Base-by-base conservation (phyloP, 2,113 vertebrate species). In the Dendrocopos noguchii region DNA sequence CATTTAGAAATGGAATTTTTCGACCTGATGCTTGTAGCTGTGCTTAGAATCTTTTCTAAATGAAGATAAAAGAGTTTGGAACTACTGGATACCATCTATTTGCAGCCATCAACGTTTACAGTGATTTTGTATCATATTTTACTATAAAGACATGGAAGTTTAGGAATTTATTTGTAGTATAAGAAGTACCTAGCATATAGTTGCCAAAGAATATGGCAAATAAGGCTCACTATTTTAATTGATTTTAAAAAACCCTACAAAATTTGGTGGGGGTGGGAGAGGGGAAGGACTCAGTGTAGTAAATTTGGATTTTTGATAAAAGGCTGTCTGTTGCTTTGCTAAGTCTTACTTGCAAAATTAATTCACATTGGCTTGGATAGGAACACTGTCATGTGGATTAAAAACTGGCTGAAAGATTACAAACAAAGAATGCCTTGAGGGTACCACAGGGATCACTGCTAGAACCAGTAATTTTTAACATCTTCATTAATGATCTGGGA, bases 401-500 rank as follows among this genome's bases (percentile, higher is more conserved):
- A 93, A 96, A 95, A 52, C 91, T 95, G 93, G 83, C 93, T 91
- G 70, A 70, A 95, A 85, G 60, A 82, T 57, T 91, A 78, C 90
- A 96, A 95, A 96, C 95, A 95, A 94, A 95, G 91, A 61, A 83
- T 90, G 78, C 94, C 78, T 92, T 80, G 88, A 91, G 80, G 78
- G 90, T 94, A 91, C 85, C 78, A 66, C 74, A 70, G 83, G 89
- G 93, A 94, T 94, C 81, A 42, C 85, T 88, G 94, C 91, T 92
- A 87, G 93, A 95, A 86, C 92, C 84, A 97, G 94, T 97, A 88
- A 95, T 95, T 97, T 97, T 96, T 95, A 96, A 96, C 92, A 88
- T 97, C 96, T 96, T 97, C 91, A 97, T 98, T 97, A 98, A 97
- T 95, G 97, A 97, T 93, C 90, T 94, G 95, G 93, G 97, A 97